Percentiles rank a stretch among this genome's conserved stretches.
phyloP scores from a whole-genome alignment of 2,113 vertebrate species.

The Thamnaconus septentrionalis region DNA sequence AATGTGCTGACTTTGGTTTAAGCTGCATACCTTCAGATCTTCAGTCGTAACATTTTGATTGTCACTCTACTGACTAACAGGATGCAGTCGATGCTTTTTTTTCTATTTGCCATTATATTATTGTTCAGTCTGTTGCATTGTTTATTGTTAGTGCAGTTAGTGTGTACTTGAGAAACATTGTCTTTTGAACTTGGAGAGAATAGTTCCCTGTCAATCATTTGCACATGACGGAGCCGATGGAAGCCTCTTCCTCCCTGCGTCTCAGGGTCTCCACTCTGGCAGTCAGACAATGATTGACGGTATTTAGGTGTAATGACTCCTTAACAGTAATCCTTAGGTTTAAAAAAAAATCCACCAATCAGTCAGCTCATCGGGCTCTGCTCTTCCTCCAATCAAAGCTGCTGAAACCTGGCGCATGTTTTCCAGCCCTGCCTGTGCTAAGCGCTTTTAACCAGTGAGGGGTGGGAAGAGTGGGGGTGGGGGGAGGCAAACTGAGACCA shows the following conservation, averaged over 20 bases:
- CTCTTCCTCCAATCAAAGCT: constrained; percentile 59
- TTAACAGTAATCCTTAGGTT: not conserved
- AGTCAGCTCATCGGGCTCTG: not conserved
- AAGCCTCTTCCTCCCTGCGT: constrained; percentile 36
- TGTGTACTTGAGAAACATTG: not conserved
- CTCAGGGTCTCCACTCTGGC: constrained; percentile 53
- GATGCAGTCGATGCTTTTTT: too few relatives aligned
- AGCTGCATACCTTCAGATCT: too few relatives aligned
- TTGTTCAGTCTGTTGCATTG: too few relatives aligned
- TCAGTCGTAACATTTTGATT: too few relatives aligned
- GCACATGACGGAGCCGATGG: constrained; percentile 50
- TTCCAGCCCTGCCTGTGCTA: constrained; percentile 55
- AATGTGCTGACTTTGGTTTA: too few relatives aligned
- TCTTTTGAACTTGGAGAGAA: not conserved
- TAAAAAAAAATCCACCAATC: constrained; percentile 1
- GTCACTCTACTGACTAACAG: too few relatives aligned
- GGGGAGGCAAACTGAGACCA: not conserved
- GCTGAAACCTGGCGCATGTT: constrained; percentile 70
- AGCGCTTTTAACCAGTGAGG: constrained; percentile 55
- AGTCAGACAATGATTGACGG: constrained; percentile 44
- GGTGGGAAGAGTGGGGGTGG: not conserved
- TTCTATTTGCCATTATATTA: too few relatives aligned
- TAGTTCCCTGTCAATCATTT: constrained; percentile 48
- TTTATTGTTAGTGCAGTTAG: too few relatives aligned
- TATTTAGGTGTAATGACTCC: not conserved